Percentiles rank a stretch among this genome's conserved stretches.
phyloP scores from a whole-genome alignment of 1,140 invertebrate species.

The Lordiphosa collinella region DNA sequence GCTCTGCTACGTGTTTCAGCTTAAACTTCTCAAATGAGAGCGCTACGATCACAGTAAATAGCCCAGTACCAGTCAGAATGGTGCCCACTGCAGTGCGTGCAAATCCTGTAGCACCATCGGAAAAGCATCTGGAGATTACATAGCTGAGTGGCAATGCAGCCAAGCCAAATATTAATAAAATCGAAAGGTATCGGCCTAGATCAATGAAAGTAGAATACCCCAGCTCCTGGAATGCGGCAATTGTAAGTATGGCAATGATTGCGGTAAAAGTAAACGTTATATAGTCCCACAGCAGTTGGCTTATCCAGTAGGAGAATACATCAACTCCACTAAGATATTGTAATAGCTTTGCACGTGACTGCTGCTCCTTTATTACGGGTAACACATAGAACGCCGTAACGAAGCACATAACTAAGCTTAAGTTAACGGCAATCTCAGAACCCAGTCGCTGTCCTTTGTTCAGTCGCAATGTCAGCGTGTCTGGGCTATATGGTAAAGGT shows the following conservation, averaged over 20 bases:
- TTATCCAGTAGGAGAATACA: slow-evolving; percentile 85
- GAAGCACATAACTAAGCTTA: slow-evolving; percentile 85
- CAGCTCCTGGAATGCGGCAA: slow-evolving; percentile 82
- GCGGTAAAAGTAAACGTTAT: slow-evolving; percentile 83
- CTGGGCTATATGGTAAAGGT: slow-evolving; percentile 83
- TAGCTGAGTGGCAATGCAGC: slow-evolving; percentile 82
- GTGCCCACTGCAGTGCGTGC: slow-evolving; percentile 84
- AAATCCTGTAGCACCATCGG: slow-evolving; percentile 85
- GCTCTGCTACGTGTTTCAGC: slow-evolving; percentile 81
- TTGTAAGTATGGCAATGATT: slow-evolving; percentile 80
- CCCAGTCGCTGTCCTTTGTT: slow-evolving; percentile 81
- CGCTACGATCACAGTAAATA: slow-evolving; percentile 83
- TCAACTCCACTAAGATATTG: slow-evolving; percentile 88
- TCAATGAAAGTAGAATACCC: slow-evolving; percentile 81
- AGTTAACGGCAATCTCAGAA: slow-evolving; percentile 83
- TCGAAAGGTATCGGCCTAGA: slow-evolving; percentile 74
- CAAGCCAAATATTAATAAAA: slow-evolving; percentile 80
- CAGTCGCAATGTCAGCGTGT: slow-evolving; percentile 70
- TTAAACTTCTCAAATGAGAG: slow-evolving; percentile 82
- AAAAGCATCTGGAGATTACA: slow-evolving; percentile 82
- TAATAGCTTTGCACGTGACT: slow-evolving; percentile 81
- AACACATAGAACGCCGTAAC: slow-evolving; percentile 87
- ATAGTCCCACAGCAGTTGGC: slow-evolving; percentile 87
- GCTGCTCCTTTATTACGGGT: slow-evolving; percentile 82
- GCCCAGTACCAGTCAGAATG: slow-evolving; percentile 35